phyloP scores from a whole-genome alignment of 2,888 invertebrate species.

The Drosophila phalerata region DNA sequence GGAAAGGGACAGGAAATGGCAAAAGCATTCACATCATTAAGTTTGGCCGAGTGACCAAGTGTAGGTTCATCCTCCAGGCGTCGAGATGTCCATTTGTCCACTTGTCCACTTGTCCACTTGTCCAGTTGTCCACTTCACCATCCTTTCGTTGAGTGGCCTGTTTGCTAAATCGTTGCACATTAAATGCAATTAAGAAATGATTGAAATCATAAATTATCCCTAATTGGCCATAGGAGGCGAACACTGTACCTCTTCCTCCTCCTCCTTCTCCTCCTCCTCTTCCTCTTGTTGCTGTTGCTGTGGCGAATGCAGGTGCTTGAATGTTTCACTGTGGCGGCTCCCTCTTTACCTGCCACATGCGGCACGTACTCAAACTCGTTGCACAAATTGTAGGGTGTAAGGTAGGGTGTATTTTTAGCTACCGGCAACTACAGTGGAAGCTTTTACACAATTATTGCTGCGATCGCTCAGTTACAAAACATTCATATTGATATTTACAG shows the following conservation, averaged over 20 bases:
- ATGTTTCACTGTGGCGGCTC: conserved; percentile 11
- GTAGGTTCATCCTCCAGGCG: conserved; percentile 24
- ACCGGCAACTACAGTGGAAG: conserved; percentile 65
- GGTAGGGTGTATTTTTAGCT: conserved; percentile 68
- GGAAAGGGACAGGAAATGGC: too few relatives aligned
- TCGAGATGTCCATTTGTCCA: not conserved
- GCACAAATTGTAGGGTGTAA: conserved; percentile 66
- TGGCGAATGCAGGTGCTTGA: not conserved
- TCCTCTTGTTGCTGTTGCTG: conserved; percentile 12
- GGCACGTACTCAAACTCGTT: conserved; percentile 64
- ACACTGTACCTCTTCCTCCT: conserved; percentile 9
- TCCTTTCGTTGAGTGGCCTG: conserved; percentile 37
- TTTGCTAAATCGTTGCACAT: conserved; percentile 76
- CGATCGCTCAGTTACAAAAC: too few relatives aligned
- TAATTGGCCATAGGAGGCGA: conserved; percentile 74
- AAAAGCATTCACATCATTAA: conserved; percentile 60
- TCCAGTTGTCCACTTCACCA: conserved; percentile 8
- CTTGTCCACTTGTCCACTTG: not conserved
- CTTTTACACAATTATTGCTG: not conserved
- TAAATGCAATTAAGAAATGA: conserved; percentile 80
- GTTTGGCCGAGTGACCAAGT: conserved; percentile 77
- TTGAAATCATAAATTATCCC: conserved; percentile 78
- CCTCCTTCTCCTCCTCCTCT: conserved; percentile 10
- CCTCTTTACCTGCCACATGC: conserved; percentile 27
- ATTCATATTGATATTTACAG: too few relatives aligned